Percentiles rank a stretch among this genome's conserved stretches.
Evolutionary conservation across 2,888 invertebrate genomes (phyloP).

Genomic region (Allacma fusca): DNA sequence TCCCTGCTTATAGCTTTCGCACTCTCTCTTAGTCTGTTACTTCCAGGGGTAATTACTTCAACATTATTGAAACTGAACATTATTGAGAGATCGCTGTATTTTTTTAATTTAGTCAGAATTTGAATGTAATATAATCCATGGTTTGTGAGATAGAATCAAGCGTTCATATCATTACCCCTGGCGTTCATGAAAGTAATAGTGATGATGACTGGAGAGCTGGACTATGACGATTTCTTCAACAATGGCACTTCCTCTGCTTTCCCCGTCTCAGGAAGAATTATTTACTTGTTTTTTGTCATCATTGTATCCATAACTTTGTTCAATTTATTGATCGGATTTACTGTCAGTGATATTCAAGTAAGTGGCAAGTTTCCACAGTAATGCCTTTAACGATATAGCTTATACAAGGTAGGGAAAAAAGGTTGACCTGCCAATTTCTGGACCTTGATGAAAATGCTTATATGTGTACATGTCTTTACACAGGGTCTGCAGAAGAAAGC

Average conservation of each 20-base stretch:
- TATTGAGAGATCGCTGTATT: no score
- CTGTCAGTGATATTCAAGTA: constrained; percentile 58
- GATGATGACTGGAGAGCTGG: constrained; percentile 58
- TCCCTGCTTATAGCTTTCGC: constrained; percentile 42
- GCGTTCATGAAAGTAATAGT: constrained; percentile 55
- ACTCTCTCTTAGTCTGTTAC: constrained; percentile 30
- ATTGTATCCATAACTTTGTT: constrained; percentile 58
- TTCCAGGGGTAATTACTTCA: constrained; percentile 33
- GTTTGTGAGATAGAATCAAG: constrained; percentile 49
- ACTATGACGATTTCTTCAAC: constrained; percentile 55
- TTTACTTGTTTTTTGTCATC: constrained; percentile 52
- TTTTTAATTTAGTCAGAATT: no score
- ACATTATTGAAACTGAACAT: no score
- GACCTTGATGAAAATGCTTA: not conserved
- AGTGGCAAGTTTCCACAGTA: no score
- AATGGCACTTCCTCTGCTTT: constrained; percentile 48
- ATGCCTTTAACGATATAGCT: no score
- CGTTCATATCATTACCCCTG: constrained; percentile 50
- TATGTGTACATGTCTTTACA: not conserved
- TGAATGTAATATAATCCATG: not conserved
- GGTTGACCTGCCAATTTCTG: no score
- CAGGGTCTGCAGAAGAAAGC: constrained; percentile 55
- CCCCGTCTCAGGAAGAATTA: constrained; percentile 51
- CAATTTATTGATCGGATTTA: constrained; percentile 58
- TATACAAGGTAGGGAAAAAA: no score